These are phyloP conservation scores for Eurytoma californica DNA, from an alignment of 2,888 invertebrate genomes.

Conservation along the genomic window DNA sequence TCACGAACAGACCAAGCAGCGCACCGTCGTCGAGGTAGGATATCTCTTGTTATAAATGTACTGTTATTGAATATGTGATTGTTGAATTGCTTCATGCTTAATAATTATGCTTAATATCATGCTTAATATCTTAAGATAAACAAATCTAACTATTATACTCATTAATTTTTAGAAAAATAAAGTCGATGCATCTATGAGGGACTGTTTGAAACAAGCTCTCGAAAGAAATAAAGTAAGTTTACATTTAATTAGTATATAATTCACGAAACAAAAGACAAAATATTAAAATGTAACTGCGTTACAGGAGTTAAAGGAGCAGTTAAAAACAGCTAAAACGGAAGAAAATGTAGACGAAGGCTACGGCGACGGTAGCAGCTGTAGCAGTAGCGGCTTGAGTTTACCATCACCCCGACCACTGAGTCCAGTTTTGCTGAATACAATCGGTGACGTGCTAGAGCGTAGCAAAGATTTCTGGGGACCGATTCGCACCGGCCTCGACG, in stretches of 20 bases:
- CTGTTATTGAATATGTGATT: background rate
- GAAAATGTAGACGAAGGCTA: constrained; percentile 70
- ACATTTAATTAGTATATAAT: background rate
- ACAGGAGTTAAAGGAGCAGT: constrained; percentile 64
- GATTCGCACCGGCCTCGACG: constrained; percentile 60
- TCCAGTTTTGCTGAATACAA: constrained; percentile 62
- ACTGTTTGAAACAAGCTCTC: constrained; percentile 63
- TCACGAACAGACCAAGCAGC: constrained; percentile 55
- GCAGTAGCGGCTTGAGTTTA: constrained; percentile 56
- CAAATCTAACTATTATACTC: constrained; percentile 4
- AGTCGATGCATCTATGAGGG: constrained; percentile 59
- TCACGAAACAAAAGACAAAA: background rate
- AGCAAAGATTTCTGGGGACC: constrained; percentile 64
- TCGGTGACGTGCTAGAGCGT: constrained; percentile 59
- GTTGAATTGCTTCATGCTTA: background rate
- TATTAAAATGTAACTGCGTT: constrained; percentile 1
- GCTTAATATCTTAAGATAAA: too few species aligned
- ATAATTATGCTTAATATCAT: too few species aligned
- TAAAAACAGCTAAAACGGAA: constrained; percentile 62
- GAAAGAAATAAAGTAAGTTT: constrained; percentile 64
- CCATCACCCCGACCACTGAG: constrained; percentile 63
- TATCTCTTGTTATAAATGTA: background rate
- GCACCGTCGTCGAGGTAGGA: constrained; percentile 59
- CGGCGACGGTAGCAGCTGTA: constrained; percentile 62
- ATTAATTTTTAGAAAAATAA: constrained; percentile 60